These are phyloP conservation scores for Psammodynastes pulverulentus DNA, from an alignment of 2,113 vertebrate species.

Conservation along the genomic window DNA sequence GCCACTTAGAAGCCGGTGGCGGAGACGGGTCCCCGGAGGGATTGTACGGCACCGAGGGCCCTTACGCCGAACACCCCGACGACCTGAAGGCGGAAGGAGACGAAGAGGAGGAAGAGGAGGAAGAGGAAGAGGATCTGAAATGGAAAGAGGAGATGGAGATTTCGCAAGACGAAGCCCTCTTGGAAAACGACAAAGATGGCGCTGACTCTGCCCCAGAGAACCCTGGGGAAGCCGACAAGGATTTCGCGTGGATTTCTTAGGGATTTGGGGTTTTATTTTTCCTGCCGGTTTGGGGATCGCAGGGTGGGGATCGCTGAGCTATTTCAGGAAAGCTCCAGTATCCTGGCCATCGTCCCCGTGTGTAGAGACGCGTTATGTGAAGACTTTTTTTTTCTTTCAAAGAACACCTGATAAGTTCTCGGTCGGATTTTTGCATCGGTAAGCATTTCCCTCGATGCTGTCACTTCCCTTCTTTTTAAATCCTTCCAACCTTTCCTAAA, in stretches of 20 bases:
- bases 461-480: conserved; percentile 19
- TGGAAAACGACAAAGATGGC: conserved; percentile 83
- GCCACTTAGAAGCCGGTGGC: conserved; percentile 78
- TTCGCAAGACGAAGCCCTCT: conserved; percentile 74
- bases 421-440: conserved; percentile 40
- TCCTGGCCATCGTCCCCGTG: conserved; percentile 43
- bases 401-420: conserved; percentile 39
- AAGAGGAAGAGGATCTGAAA: conserved; percentile 82
- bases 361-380: background rate
- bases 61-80: conserved; percentile 82
- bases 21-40: conserved; percentile 85
- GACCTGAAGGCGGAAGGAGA: conserved; percentile 77
- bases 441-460: conserved; percentile 6
- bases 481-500: background rate
- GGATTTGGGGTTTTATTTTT: conserved; percentile 3
- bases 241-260: conserved; percentile 96
- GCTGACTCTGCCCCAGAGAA: conserved; percentile 85
- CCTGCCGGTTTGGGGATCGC: conserved; percentile 39
- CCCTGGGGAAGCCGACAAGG: conserved; percentile 82
- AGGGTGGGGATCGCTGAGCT: conserved; percentile 39
- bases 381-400: conserved; percentile 5
- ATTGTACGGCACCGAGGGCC: conserved; percentile 80
- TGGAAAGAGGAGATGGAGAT: conserved; percentile 83
- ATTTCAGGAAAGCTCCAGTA: conserved; percentile 48
- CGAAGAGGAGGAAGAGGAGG: conserved; percentile 83